phyloP scores from a whole-genome alignment of 2,888 invertebrate species.

The Cremastinae sp. region DNA sequence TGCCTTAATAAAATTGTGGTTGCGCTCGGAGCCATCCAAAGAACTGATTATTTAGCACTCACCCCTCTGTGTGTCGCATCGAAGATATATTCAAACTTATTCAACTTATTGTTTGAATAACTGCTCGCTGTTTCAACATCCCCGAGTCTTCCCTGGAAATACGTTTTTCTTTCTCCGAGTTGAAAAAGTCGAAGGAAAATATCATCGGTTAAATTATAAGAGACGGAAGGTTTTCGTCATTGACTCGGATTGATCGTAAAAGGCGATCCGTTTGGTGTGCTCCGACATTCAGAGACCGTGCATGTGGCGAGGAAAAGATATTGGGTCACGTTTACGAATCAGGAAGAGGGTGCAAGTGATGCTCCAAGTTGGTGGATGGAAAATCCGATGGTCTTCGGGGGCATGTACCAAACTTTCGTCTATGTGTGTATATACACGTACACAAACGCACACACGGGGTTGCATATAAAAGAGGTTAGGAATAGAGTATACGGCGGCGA shows the following conservation, averaged over 20 bases:
- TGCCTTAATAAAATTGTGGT: too few species aligned
- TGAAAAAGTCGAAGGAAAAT: background rate
- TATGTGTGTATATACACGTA: background rate
- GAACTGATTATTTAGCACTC: too few species aligned
- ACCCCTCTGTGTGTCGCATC: too few species aligned
- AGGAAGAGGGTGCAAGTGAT: conserved; percentile 24
- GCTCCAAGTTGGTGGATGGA: conserved; percentile 8
- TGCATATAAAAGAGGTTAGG: conserved; percentile 29
- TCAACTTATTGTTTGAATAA: too few species aligned
- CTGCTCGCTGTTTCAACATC: too few species aligned
- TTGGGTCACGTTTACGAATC: conserved; percentile 3
- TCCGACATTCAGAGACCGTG: conserved; percentile 14
- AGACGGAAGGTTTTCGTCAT: conserved; percentile 17
- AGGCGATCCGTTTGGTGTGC: background rate
- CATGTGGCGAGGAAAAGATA: conserved; percentile 17
- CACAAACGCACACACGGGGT: background rate
- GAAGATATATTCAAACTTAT: too few species aligned
- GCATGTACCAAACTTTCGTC: background rate
- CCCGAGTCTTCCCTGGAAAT: background rate
- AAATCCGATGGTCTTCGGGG: conserved; percentile 22
- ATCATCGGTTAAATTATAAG: background rate
- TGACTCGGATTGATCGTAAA: background rate
- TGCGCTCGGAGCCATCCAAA: too few species aligned
- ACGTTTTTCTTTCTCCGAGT: background rate
- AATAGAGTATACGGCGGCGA: conserved; percentile 6